Conservation (phyloP, 2,888 invertebrate species). For the Limnephilus rhombicus region DNA sequence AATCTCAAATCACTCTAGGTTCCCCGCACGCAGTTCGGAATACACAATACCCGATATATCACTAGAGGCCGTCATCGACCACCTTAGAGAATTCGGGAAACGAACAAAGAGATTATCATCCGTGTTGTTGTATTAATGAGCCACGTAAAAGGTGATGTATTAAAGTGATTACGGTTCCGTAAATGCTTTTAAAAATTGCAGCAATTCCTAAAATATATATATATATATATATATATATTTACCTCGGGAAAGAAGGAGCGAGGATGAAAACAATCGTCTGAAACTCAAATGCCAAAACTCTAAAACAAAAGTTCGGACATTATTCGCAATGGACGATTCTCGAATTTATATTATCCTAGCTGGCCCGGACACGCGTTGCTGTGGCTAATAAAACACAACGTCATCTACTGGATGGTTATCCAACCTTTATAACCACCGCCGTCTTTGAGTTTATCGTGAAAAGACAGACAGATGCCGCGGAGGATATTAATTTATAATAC, state of each 20-base stretch:
- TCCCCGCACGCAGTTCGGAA: background rate
- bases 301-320: background rate
- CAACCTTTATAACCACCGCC: no score
- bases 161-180: background rate
- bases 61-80: background rate
- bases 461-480: no score
- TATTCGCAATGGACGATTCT: background rate
- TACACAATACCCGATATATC: background rate
- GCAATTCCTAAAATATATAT: no score
- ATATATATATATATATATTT: no score
- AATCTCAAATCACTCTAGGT: background rate
- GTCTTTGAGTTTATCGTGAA: no score
- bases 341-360: no score
- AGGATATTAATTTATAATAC: no score
- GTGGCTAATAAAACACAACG: no score
- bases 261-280: background rate
- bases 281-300: background rate
- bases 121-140: background rate
- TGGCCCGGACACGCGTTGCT: no score
- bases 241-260: no score
- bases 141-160: background rate
- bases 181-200: background rate
- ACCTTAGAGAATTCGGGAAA: background rate
- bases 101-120: background rate
- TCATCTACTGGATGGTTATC: no score